A percentile compares a stretch with the other conserved stretches of the same genome.
Evolutionary conservation across 2,113 vertebrate species (phyloP).

Genomic region (Nibea coibor): DNA sequence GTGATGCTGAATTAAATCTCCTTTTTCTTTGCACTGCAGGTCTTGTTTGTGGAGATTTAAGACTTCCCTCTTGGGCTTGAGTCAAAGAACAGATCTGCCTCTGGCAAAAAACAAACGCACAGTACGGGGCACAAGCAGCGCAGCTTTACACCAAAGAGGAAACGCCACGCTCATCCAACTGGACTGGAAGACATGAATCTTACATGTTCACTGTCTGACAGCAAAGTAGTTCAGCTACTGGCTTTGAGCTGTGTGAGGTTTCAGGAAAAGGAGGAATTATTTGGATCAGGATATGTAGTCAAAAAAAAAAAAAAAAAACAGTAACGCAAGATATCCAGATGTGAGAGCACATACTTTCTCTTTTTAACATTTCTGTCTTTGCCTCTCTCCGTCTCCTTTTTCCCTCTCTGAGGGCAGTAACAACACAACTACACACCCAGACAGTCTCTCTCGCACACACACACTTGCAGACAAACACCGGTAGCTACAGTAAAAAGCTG

Average conservation of each 20-base stretch:
- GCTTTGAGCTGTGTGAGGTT: slow-evolving; percentile 16
- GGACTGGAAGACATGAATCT: slow-evolving; percentile 50
- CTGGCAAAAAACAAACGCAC: slow-evolving; percentile 53
- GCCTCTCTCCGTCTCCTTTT: slow-evolving; percentile 1
- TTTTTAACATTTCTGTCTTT: background rate
- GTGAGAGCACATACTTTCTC: slow-evolving; percentile 7
- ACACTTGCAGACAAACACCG: slow-evolving; percentile 24
- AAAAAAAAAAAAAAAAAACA: background rate
- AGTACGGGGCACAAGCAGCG: slow-evolving; percentile 37
- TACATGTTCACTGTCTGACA: slow-evolving; percentile 52
- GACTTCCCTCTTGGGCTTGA: slow-evolving; percentile 70
- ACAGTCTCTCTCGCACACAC: slow-evolving; percentile 13
- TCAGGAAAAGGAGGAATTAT: slow-evolving; percentile 9
- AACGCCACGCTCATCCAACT: slow-evolving; percentile 33
- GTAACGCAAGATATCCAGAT: slow-evolving; percentile 15
- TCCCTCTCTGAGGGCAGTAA: background rate
- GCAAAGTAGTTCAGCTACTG: slow-evolving; percentile 12
- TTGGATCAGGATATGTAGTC: background rate
- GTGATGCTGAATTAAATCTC: slow-evolving; percentile 61
- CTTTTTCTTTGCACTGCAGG: slow-evolving; percentile 45
- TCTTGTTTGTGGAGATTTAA: slow-evolving; percentile 70
- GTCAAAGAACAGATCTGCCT: slow-evolving; percentile 71
- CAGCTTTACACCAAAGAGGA: slow-evolving; percentile 49
- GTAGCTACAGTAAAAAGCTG: slow-evolving; percentile 40
- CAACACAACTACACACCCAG: slow-evolving; percentile 15